Percentiles rank a stretch among this genome's conserved stretches.
Conservation (phyloP, 2,113 vertebrate species). For the Anas platyrhynchos region DNA sequence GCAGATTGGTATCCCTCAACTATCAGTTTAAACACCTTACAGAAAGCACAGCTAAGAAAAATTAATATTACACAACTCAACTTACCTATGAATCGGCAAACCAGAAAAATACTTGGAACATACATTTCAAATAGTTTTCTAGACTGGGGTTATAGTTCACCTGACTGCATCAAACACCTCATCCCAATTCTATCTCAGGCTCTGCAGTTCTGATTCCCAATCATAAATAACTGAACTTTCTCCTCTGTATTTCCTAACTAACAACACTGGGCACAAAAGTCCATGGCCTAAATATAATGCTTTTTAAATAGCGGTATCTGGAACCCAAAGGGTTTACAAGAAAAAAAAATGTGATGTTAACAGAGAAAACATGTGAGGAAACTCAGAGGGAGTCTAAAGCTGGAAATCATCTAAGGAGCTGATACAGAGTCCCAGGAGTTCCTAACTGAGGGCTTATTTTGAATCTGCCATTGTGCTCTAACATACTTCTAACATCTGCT, state of each 20-base stretch:
- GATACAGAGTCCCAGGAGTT: not conserved
- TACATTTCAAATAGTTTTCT: not conserved
- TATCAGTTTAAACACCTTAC: not conserved
- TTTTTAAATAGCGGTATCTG: not conserved
- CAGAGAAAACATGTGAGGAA: not conserved
- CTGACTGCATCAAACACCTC: not conserved
- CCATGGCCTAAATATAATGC: not conserved
- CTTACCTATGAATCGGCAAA: not conserved
- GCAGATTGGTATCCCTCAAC: not conserved
- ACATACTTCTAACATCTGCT: not conserved
- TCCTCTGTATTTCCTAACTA: not conserved
- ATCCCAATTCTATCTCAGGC: not conserved
- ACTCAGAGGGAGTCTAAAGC: not conserved
- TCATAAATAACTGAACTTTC: not conserved
- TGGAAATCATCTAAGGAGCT: not conserved
- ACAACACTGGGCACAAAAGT: not conserved
- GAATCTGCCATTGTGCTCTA: not conserved
- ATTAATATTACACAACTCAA: not conserved
- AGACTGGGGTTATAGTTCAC: not conserved
- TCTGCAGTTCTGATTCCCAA: not conserved
- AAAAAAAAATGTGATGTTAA: not conserved
- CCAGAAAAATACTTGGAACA: not conserved
- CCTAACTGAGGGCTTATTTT: not conserved
- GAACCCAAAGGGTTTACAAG: not conserved
- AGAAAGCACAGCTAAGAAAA: not conserved